Evolutionary conservation across 2,113 vertebrate genomes (phyloP).

Genomic region (Pelvicachromis taeniatus): DNA sequence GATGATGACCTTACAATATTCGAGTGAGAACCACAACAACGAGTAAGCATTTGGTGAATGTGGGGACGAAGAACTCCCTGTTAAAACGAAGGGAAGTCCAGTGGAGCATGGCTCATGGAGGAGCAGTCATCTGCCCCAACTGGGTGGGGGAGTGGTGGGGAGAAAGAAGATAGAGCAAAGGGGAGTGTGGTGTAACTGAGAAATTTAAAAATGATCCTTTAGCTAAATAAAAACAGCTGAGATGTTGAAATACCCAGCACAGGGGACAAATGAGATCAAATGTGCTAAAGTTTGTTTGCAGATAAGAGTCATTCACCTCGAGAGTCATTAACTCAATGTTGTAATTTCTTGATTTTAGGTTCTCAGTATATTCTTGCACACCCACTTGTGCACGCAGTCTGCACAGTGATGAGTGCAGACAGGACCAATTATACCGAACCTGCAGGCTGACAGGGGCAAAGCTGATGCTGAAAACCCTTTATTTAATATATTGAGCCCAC

Average conservation of each 20-base stretch:
- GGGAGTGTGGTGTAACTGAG: neutral
- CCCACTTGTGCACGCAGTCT: neutral
- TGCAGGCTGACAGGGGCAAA: neutral
- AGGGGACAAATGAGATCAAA: neutral
- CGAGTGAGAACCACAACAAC: neutral
- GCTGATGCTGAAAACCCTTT: neutral
- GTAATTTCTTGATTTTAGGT: neutral
- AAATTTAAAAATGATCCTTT: neutral
- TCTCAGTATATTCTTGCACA: neutral
- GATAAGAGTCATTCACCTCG: neutral
- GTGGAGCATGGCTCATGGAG: neutral
- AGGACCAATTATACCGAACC: neutral
- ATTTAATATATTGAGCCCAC: neutral
- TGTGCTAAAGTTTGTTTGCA: neutral
- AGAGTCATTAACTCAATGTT: neutral
- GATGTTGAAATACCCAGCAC: neutral
- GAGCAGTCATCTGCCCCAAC: neutral
- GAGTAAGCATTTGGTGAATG: neutral
- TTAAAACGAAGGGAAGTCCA: neutral
- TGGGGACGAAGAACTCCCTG: neutral
- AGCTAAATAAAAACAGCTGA: neutral
- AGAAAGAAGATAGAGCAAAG: neutral
- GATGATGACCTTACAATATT: neutral
- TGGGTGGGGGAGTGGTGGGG: neutral
- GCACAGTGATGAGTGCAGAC: neutral